These are phyloP conservation scores for Pomatostomus ruficeps DNA, from an alignment of 2,113 vertebrate species.

Conservation along the genomic window DNA sequence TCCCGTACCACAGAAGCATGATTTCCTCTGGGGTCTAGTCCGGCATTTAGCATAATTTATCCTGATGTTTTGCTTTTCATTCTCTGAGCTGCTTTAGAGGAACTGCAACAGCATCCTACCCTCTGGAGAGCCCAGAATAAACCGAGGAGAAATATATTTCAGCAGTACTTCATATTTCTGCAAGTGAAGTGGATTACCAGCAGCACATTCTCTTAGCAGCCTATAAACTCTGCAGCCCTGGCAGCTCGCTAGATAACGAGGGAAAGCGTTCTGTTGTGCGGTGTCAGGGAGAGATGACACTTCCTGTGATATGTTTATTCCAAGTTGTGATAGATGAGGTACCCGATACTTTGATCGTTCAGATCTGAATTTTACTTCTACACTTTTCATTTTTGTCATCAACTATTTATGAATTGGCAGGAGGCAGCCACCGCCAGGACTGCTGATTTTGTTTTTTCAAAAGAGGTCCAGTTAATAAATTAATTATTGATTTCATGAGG, in stretches of 20 bases:
- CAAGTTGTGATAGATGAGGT: slow-evolving; percentile 39
- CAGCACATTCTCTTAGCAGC: slow-evolving; percentile 39
- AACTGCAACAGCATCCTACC: slow-evolving; percentile 44
- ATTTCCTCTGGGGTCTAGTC: slow-evolving; percentile 62
- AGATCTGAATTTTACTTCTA: slow-evolving; percentile 24
- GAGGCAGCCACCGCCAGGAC: not conserved
- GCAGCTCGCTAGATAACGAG: slow-evolving; percentile 47
- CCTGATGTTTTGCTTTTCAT: slow-evolving; percentile 39
- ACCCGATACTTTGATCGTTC: slow-evolving; percentile 26
- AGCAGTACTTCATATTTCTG: slow-evolving; percentile 57
- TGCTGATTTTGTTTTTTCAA: slow-evolving; percentile 42
- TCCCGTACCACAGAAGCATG: slow-evolving; percentile 36
- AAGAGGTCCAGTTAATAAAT: slow-evolving; percentile 61
- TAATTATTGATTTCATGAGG: slow-evolving; percentile 48
- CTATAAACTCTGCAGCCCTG: slow-evolving; percentile 48
- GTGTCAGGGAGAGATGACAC: slow-evolving; percentile 44
- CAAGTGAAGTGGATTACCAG: slow-evolving; percentile 52
- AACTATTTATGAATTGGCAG: slow-evolving; percentile 28
- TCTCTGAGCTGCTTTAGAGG: slow-evolving; percentile 36
- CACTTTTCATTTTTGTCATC: slow-evolving; percentile 43
- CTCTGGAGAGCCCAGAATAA: slow-evolving; percentile 51
- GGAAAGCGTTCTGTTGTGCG: slow-evolving; percentile 31
- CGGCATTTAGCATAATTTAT: slow-evolving; percentile 67
- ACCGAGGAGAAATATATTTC: slow-evolving; percentile 55
- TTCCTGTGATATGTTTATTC: slow-evolving; percentile 42